Base-by-base conservation (phyloP, 2,888 invertebrate genomes). In the Philereme transversata region DNA sequence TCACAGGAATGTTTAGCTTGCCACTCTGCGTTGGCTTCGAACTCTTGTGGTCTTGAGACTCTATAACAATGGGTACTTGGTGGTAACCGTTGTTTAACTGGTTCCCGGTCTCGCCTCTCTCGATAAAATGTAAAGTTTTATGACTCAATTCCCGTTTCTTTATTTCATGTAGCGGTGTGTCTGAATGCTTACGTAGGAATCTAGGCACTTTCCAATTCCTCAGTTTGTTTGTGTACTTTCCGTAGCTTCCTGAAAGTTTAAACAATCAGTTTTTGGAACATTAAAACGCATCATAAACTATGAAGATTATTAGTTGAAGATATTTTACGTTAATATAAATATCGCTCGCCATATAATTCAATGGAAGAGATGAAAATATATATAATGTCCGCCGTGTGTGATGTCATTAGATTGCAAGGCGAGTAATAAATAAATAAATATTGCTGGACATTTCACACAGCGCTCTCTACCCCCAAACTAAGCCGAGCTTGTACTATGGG, bases 171-270 rank as follows among this genome's bases (percentile, higher is more conserved):
- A 91, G 71, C 4, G 91, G 90, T 10, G 92, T 90, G 67, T 94
- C 94, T 0, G 93, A 92, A 77, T 92, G 91, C 75, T 95, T 95
- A 54, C 95, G 92, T 50, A 95, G 83, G 76, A 95, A 95, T 72
- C 94, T 93, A 46, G 95, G 95, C 68, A 96, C 94, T 83, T 94
- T 95, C 95, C 95, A 95, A 69, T 94, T 94, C 79, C 93, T 94
- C 66, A 95, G 74, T 80, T 93, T 94, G 52, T 90, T 93, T 34
- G 93, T 88, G 63, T 93, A 93, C 78, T 93, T 91, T 55, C 94
- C 94, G 68, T 93, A 94, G 76, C 94, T 94, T 38, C 94, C 93
- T 93, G 84, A 65, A 88, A 90, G 7, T 55, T 41, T 48, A 33
- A 9, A 52, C 51, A 40, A 22, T 22, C 1, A 22, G 22, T 22